Base-by-base conservation (phyloP, 2,797 vertebrate genomes). In the Neosalanx taihuensis region DNA sequence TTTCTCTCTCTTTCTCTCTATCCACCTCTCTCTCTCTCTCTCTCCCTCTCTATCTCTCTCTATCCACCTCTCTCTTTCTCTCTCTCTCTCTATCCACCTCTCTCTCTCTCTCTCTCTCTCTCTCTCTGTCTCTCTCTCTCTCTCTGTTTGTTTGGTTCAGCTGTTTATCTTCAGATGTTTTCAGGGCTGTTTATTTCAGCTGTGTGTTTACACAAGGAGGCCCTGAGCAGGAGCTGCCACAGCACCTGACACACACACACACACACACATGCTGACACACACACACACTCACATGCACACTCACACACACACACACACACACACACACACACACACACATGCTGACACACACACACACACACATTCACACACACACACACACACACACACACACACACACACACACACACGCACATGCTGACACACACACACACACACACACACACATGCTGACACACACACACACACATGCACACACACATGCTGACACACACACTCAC, bases 101-200 rank as follows among this genome's bases (percentile, higher is more conserved):
- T 51, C 49, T 53, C 4, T 5, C 49, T 29, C 63, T 70, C 56
- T 79, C 53, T 79, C 4, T 62, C 37, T 41, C 33, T 58, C 51
- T 57, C 30, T 30, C 64, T 49, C 26, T 33, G n/a, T 20, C 20
- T 5, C 56, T 26, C 15, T 23, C 20, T 56, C 62, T 17, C 20
- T 71, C 59, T 79, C 81, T 70, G 58, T 76, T 71, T 70, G 53
- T 76, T 79, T 81, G 58, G 41, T 77, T 78, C 26, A 68, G 67
- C 74, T 81, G 67, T 78, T 79, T 70, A 37, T 12, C 77, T 60
- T 79, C 33, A 72, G 12, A 72, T 72, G 33, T 69, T 79, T 74
- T 57, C 64, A 71, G 69, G 70, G 65, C 60, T 70, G 12, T 79
- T 71, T 46, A 65, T 77, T 76, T 64, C 63, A 71, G 58, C 65